Percentiles rank a stretch among this genome's conserved stretches.
phyloP scores from a whole-genome alignment of 2,797 vertebrate species.

The Etheostoma nigrum region DNA sequence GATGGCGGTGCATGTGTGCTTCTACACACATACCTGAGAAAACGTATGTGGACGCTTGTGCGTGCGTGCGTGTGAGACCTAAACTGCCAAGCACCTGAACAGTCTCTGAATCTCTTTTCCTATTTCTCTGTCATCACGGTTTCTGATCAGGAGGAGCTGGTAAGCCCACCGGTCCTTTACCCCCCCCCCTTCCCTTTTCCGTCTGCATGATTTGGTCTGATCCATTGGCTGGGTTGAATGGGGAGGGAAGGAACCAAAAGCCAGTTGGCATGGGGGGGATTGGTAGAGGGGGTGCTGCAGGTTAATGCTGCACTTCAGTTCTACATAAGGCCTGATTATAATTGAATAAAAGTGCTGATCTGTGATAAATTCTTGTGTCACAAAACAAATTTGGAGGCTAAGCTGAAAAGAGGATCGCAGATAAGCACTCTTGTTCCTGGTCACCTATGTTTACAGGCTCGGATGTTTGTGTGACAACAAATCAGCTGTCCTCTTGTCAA shows the following conservation, averaged over 20 bases:
- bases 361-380: constrained; percentile 25
- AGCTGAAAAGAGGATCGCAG: constrained; percentile 9
- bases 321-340: constrained; percentile 31
- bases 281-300: constrained; percentile 11
- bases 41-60: background rate
- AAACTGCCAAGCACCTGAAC: constrained; percentile 60
- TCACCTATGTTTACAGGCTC: constrained; percentile 17
- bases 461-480: constrained; percentile 36
- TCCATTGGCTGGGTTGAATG: constrained; percentile 44
- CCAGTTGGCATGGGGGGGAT: constrained; percentile 70
- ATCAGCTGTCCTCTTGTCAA: constrained; percentile 34
- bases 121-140: constrained; percentile 71
- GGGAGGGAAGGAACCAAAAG: constrained; percentile 23
- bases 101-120: constrained; percentile 73
- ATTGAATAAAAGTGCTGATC: constrained; percentile 59
- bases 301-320: constrained; percentile 35
- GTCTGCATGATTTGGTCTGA: constrained; percentile 77
- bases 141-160: constrained; percentile 80
- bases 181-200: background rate
- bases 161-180: constrained; percentile 64
- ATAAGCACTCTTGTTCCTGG: constrained; percentile 61
- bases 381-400: background rate
- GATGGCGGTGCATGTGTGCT: constrained; percentile 60
- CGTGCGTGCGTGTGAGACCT: constrained; percentile 1
- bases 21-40: constrained; percentile 60